phyloP scores from a whole-genome alignment of 2,113 vertebrate genomes.

The Phaethon lepturus region DNA sequence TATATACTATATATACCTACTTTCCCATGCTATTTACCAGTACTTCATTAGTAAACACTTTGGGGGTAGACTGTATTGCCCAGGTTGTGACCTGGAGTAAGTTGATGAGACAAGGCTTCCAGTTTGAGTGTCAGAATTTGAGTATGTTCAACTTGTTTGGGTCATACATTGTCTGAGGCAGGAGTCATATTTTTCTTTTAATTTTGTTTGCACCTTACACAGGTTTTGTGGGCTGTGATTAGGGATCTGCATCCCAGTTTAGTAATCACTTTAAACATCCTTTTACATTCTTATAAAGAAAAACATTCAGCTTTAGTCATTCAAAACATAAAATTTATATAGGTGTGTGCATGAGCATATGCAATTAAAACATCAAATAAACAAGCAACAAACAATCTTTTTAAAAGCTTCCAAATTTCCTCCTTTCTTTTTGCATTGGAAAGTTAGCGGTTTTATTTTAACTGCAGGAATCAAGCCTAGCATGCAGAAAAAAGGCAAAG shows the following conservation, averaged over 20 bases:
- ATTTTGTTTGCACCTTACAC: neutral
- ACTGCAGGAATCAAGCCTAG: neutral
- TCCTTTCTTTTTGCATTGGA: neutral
- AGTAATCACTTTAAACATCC: neutral
- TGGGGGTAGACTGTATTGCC: fast-evolving
- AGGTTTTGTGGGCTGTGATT: neutral
- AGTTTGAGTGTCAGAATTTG: neutral
- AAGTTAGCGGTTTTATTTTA: neutral
- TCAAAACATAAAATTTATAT: neutral
- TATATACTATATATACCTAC: too few species aligned
- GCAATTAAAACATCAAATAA: neutral
- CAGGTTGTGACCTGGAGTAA: neutral
- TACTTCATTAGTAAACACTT: neutral
- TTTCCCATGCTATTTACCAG: neutral
- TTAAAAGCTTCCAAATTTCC: neutral
- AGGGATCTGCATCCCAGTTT: neutral
- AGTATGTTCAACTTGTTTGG: neutral
- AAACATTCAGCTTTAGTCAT: neutral
- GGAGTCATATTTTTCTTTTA: neutral
- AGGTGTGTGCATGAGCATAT: neutral
- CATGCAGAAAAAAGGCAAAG: neutral
- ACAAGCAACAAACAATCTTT: neutral
- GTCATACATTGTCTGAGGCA: neutral
- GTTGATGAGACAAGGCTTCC: neutral
- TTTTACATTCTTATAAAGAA: neutral